Base-by-base conservation (phyloP, 2,797 vertebrate genomes). In the Apogon hyalosoma region DNA sequence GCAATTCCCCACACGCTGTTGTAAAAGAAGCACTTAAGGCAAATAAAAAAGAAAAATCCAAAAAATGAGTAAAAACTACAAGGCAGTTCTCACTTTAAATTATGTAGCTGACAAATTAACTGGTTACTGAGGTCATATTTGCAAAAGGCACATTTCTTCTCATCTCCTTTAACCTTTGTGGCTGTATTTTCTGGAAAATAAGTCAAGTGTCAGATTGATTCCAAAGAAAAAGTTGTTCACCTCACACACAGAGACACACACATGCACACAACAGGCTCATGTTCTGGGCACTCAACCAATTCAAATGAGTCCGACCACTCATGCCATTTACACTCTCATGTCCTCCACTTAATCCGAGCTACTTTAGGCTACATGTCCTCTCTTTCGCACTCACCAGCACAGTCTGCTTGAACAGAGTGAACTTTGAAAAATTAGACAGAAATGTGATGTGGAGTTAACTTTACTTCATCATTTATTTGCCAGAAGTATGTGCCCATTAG, bases 161-260 rank as follows among this genome's bases (percentile, higher is more conserved):
- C 50, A 68, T 15, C 49, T 36, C 21, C 39, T 74, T 61, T 16
- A 74, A 66, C 50, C 38, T 47, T 33, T 48, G 56, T 63, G 28
- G 3, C 28, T 77, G 49, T 64, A 54, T 72, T 75, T 72, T 70
- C 60, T 49, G 61, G 56, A 56, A 72, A 63, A 36, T 43, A 61
- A 69, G 69, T 72, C 72, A 80, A 70, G 72, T 45, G 19, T 55
- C 55, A 48, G n/a, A 75, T 63, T 69, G 48, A 63, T 77, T 75
- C 71, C 38, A 73, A 54, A 69, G 48, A 28, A 28, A 28, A 28
- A 5, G 24, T 21, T 21, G 19, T 21, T 21, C 19, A 21, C 19
- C 7, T 45, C 68, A 54, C 28, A 67, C 39, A 36, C 36, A 66
- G 11, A 56, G 40, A 53, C 24, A 36, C 13, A 57, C 46, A 56